Base-by-base conservation (phyloP, 2,113 vertebrate genomes). In the Oncorhynchus nerka region DNA sequence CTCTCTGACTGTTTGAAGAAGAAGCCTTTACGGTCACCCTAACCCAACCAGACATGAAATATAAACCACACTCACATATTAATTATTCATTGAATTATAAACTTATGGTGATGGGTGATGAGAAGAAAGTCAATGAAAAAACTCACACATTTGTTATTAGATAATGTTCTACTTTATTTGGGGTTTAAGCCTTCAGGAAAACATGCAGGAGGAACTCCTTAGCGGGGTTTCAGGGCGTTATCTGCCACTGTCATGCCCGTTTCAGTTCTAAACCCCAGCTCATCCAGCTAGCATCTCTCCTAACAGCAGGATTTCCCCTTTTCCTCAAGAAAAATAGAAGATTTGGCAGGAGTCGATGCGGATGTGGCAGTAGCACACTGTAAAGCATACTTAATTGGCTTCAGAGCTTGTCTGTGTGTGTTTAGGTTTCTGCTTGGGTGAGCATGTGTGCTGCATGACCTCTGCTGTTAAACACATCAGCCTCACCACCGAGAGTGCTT, bases 351-450 rank as follows among this genome's bases (percentile, higher is more conserved):
- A 48, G 78, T 15, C 76, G 71, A 74, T 88, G 88, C 65, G 74
- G 88, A 92, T 90, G 89, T 90, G 87, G 91, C 86, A 87, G 86
- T 66, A 80, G 86, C 85, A 39, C 75, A 51, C 70, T 74, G 70
- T 68, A 74, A 22, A 12, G n/a, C 39, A 69, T 19, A 68, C 82
- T 74, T 90, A 88, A 90, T 89, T 89, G 88, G 83, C 89, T 91
- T 90, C 91, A 91, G 91, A 68, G 15, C 66, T 16, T 48, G 39
- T 70, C 19, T 49, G 68, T 70, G 68, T 70, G 68, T 70, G 39
- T 49, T 34, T 48, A 4, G 24, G n/a, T 70, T 22, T 7, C 26
- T 45, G 68, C 39, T 11, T 13, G 34, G 9, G 20, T 45, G 68
- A 20, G 32, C 4, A n/a, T 45, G 30, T 69, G 39, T 48, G 68